Evolutionary conservation across 1,140 invertebrate genomes (phyloP).

Genomic region (Stegodyphus dumicola): DNA sequence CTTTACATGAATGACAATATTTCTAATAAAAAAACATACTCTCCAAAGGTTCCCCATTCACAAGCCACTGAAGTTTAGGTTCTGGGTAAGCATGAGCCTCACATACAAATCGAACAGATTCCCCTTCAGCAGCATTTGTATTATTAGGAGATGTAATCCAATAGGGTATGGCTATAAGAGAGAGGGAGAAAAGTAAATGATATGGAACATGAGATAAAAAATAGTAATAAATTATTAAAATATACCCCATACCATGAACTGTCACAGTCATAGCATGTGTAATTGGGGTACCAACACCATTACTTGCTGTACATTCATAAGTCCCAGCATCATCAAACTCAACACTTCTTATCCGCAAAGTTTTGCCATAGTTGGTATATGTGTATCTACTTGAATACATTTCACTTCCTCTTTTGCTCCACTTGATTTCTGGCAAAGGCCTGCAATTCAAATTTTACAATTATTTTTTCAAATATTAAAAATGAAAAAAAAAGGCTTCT

Average conservation of each 20-base stretch:
- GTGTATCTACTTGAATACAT: constrained; percentile 76
- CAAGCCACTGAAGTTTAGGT: constrained; percentile 94
- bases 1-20: too few relatives aligned
- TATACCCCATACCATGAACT: constrained; percentile 71
- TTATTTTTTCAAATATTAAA: too few relatives aligned
- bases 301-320: constrained; percentile 91
- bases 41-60: constrained; percentile 90
- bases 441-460: background rate
- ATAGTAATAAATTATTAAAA: background rate
- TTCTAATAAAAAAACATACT: constrained; percentile 15
- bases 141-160: constrained; percentile 91
- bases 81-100: constrained; percentile 87
- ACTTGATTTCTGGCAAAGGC: constrained; percentile 73
- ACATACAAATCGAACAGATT: constrained; percentile 87
- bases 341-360: constrained; percentile 85
- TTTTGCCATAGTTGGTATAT: constrained; percentile 89
- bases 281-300: constrained; percentile 85
- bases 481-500: too few relatives aligned
- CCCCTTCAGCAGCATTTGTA: constrained; percentile 89
- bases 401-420: constrained; percentile 80
- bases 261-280: constrained; percentile 85
- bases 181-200: background rate
- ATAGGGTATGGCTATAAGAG: constrained; percentile 79
- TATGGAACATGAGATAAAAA: background rate
- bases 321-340: constrained; percentile 86